Conservation (phyloP, 1,140 invertebrate genomes). For the Chlorops oryzae region DNA sequence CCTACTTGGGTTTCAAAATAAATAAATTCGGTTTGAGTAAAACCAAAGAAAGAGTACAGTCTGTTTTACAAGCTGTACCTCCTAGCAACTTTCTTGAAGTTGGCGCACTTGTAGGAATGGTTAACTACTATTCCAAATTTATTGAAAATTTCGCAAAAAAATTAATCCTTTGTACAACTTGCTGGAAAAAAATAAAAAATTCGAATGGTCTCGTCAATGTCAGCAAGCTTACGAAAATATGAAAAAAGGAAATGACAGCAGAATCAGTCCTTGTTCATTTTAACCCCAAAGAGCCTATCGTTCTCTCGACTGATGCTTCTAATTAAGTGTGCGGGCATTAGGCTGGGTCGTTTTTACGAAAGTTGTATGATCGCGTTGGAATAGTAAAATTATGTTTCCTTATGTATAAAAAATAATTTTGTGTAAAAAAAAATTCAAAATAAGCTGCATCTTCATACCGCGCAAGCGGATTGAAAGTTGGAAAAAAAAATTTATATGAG, state of each 20-base stretch:
- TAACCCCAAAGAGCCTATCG: slow-evolving; percentile 8
- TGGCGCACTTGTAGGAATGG: slow-evolving; percentile 25
- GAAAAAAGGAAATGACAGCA: background rate
- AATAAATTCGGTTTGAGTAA: slow-evolving; percentile 21
- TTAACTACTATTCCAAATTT: slow-evolving; percentile 37
- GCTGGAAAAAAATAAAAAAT: slow-evolving; percentile 23
- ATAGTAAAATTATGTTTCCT: no score
- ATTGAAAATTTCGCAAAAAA: slow-evolving; percentile 28
- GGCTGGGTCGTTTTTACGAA: no score
- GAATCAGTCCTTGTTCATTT: slow-evolving; percentile 10
- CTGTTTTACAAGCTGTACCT: slow-evolving; percentile 16
- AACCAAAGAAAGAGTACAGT: slow-evolving; percentile 16
- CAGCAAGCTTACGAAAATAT: background rate
- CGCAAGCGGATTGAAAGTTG: no score
- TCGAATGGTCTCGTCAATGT: slow-evolving; percentile 18
- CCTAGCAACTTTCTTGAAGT: slow-evolving; percentile 23
- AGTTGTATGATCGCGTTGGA: no score
- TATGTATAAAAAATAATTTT: no score
- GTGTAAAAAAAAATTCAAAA: no score
- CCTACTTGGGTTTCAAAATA: slow-evolving; percentile 28
- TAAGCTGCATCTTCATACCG: no score
- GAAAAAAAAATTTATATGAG: no score
- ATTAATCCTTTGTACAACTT: slow-evolving; percentile 33
- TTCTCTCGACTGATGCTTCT: slow-evolving; percentile 12
- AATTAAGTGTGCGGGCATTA: no score